Conservation (phyloP, 2,113 vertebrate genomes). For the Dinomys branickii region DNA sequence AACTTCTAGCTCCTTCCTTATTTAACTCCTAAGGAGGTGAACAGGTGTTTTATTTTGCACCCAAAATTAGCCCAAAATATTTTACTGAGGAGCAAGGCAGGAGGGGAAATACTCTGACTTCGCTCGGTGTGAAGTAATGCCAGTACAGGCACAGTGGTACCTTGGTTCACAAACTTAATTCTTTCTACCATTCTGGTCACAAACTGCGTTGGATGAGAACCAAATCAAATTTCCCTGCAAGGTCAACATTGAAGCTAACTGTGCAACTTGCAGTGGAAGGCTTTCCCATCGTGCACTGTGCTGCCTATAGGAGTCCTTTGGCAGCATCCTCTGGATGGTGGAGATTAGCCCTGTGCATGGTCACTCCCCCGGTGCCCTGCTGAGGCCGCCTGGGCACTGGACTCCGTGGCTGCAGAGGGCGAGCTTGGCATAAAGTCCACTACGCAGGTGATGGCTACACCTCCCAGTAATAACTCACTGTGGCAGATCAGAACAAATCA, state of each 20-base stretch:
- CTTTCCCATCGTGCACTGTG: neutral
- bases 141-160: neutral
- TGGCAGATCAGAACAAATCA: conserved; percentile 73
- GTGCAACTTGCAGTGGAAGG: neutral
- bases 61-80: neutral
- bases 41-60: conserved; percentile 45
- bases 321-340: neutral
- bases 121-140: neutral
- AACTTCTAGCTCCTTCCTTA: neutral
- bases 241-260: neutral
- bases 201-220: neutral
- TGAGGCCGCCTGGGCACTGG: neutral
- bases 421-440: conserved; percentile 64
- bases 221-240: neutral
- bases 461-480: conserved; percentile 46
- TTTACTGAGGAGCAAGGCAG: conserved; percentile 34
- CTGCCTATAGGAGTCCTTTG: neutral
- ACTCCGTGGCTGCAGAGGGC: conserved; percentile 27
- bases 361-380: neutral
- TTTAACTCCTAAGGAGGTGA: neutral
- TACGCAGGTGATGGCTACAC: conserved; percentile 57
- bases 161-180: neutral
- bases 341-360: neutral
- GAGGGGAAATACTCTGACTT: neutral
- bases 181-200: neutral